phyloP scores from a whole-genome alignment of 2,888 invertebrate genomes.

The Dyspetes luteomarginatus region DNA sequence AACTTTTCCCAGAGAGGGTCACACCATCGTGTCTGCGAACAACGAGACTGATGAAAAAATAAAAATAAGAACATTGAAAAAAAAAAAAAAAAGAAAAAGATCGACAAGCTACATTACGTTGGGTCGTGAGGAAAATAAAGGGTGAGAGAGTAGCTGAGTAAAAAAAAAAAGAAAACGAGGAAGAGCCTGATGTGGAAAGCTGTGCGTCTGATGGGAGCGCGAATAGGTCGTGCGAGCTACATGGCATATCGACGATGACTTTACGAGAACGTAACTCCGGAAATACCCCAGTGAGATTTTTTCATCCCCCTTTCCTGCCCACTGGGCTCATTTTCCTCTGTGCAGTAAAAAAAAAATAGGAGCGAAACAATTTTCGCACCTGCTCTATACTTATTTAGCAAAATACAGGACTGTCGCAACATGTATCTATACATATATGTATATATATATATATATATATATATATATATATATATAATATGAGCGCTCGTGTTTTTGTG shows the following conservation, averaged over 20 bases:
- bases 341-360: constrained; percentile 21
- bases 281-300: constrained; percentile 46
- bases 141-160: constrained; percentile 21
- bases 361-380: constrained; percentile 4
- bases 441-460: too few relatives aligned
- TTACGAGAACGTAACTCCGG: constrained; percentile 68
- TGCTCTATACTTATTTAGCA: background rate
- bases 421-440: background rate
- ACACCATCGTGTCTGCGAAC: background rate
- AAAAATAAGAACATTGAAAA: constrained; percentile 10
- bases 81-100: constrained; percentile 20
- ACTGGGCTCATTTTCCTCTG: constrained; percentile 8
- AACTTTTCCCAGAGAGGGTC: constrained; percentile 25
- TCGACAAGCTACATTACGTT: constrained; percentile 3
- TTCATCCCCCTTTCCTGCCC: background rate
- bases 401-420: background rate
- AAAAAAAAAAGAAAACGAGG: constrained; percentile 5
- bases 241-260: constrained; percentile 70
- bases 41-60: background rate
- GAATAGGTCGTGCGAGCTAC: constrained; percentile 67
- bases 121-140: constrained; percentile 24
- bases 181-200: background rate
- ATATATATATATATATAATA: too few relatives aligned
- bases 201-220: constrained; percentile 63
- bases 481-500: too few relatives aligned